These are phyloP conservation scores for Aphis gossypii DNA, from an alignment of 1,140 invertebrate species.

Conservation along the genomic window DNA sequence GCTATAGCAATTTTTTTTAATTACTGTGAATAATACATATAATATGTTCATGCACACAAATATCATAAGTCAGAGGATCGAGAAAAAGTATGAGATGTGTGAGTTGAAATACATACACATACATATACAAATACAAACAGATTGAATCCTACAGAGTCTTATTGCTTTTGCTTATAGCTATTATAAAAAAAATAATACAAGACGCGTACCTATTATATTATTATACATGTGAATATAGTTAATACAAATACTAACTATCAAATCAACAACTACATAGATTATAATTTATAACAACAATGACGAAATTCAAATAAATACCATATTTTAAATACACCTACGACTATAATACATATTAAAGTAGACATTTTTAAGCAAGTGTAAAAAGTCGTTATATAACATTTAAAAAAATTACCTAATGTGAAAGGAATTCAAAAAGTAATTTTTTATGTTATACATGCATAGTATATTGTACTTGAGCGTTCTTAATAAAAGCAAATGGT, in stretches of 20 bases:
- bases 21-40: slow-evolving; percentile 27
- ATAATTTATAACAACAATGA: background rate
- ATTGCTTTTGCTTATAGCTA: background rate
- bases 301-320: background rate
- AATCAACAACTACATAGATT: background rate
- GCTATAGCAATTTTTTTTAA: slow-evolving; percentile 48
- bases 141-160: background rate
- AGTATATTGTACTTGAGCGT: background rate
- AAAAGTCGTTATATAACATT: background rate
- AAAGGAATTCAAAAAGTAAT: background rate
- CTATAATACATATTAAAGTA: background rate
- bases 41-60: background rate
- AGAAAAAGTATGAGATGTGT: background rate
- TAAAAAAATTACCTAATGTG: background rate
- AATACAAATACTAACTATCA: background rate
- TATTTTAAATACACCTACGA: background rate
- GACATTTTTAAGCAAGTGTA: background rate
- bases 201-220: background rate
- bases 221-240: background rate
- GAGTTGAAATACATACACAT: background rate
- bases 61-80: background rate
- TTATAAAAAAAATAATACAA: background rate
- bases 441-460: background rate
- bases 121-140: background rate
- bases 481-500: background rate